phyloP scores from a whole-genome alignment of 2,888 invertebrate genomes.

The Lasioglossum figueresi region DNA sequence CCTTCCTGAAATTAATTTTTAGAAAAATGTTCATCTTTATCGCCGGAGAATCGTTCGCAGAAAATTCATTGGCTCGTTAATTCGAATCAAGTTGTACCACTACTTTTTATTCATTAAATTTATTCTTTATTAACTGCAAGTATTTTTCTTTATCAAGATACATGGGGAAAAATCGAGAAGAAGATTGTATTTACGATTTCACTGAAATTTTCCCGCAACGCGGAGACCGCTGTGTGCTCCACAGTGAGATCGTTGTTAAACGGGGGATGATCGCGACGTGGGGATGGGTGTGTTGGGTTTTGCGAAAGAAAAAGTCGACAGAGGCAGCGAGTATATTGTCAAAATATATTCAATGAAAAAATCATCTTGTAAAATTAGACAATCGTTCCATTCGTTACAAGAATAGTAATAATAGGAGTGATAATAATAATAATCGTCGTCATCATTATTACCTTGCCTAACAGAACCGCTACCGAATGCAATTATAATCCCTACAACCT shows the following conservation, averaged over 20 bases:
- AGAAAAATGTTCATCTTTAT: neutral
- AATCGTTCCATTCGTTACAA: conserved; percentile 79
- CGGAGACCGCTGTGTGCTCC: too few species aligned
- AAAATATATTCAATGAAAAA: conserved; percentile 82
- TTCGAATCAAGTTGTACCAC: neutral
- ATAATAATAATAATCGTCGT: conserved; percentile 76
- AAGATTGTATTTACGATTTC: too few species aligned
- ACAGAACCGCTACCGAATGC: conserved; percentile 79
- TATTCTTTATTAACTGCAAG: too few species aligned
- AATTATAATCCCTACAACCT: conserved; percentile 78
- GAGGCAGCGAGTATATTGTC: conserved; percentile 75
- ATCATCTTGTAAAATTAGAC: conserved; percentile 80
- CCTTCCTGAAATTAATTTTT: neutral
- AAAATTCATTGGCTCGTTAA: neutral
- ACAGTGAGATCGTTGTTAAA: neutral
- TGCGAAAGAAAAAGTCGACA: conserved; percentile 46
- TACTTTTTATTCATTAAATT: neutral
- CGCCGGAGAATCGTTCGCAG: neutral
- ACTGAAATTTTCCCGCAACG: too few species aligned
- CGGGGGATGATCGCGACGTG: neutral
- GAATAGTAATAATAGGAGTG: conserved; percentile 73
- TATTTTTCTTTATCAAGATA: too few species aligned
- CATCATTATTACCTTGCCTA: conserved; percentile 75
- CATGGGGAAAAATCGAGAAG: too few species aligned
- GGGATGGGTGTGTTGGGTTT: neutral